Evolutionary conservation across 2,888 invertebrate genomes (phyloP), one percentile per base, ranked within the genome.

Genomic region (Chrysomela aeneicollis): DNA sequence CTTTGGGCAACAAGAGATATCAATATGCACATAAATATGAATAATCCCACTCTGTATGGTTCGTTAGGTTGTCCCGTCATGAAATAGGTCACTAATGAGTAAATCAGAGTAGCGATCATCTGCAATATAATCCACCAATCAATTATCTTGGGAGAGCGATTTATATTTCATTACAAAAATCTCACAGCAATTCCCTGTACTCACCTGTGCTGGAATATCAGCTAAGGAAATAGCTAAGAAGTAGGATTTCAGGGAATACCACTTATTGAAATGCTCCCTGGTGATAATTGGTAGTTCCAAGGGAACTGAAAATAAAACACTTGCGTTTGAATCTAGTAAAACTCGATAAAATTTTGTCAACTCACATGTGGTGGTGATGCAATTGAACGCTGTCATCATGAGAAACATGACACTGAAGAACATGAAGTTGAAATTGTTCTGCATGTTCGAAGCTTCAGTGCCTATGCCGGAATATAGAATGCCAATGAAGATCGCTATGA

Each of bases 351-450:
- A 26, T 26, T 8, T 10, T 35, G 2, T 5, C 1, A 35, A 89
- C 94, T 93, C 86, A 97, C 97, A 97, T 70, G 92, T 92, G 26
- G 97, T 89, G 51, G 93, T 88, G 62, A 95, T 92, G 12, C 95
- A 90, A 84, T 94, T 96, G 82, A 97, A 94, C 0, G 97, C 93
- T 5, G 94, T 95, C 81, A 94, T 95, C 92, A 97, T 95, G 59
- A 97, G 87, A 82, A 97, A 98, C 89, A 98, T 92, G 58, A 95
- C 88, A 67, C 92, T 91, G 84, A 95, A 97, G 85, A 95, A 97
- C 30, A 96, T 86, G 78, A 92, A 93, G 78, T 93, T 94, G 77
- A 92, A 93, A 81, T 94, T 98, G 80, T 95, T 92, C 70, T 91
- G 85, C 17, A 92, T 90, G 80, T 93, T 89, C 59, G 88, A 87